phyloP scores from a whole-genome alignment of 2,888 invertebrate species.

The Ichneumon xanthorius region DNA sequence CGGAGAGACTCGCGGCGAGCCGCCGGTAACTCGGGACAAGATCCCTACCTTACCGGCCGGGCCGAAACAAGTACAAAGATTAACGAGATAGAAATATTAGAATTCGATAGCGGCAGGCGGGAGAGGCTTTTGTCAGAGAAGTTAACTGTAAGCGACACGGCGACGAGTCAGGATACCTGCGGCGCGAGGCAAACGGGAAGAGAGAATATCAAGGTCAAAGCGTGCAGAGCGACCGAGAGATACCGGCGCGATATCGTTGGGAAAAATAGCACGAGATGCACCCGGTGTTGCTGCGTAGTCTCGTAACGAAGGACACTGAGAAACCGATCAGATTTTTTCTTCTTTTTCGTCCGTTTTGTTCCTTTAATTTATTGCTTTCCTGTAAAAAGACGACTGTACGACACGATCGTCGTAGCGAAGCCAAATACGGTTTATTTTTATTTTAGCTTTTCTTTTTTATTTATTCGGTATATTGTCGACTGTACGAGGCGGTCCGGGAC shows the following conservation, averaged over 20 bases:
- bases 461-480: neutral
- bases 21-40: neutral
- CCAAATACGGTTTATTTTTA: constrained; percentile 19
- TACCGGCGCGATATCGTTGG: constrained; percentile 76
- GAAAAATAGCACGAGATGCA: constrained; percentile 76
- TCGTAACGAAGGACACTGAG: constrained; percentile 65
- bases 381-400: constrained; percentile 10
- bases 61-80: constrained; percentile 37
- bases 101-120: constrained; percentile 72
- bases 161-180: constrained; percentile 75
- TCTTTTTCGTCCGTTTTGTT: neutral
- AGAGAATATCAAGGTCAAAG: constrained; percentile 76
- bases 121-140: constrained; percentile 70
- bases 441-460: constrained; percentile 21
- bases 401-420: neutral
- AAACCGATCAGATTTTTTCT: neutral
- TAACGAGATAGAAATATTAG: constrained; percentile 70
- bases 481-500: neutral
- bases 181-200: constrained; percentile 69
- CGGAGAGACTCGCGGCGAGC: neutral
- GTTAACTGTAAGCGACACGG: constrained; percentile 75
- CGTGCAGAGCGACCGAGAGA: constrained; percentile 77
- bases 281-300: constrained; percentile 80
- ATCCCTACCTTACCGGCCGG: neutral
- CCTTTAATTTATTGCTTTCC: neutral